These are phyloP conservation scores for Chamaea fasciata DNA, from an alignment of 2,113 vertebrate species.

Conservation along the genomic window DNA sequence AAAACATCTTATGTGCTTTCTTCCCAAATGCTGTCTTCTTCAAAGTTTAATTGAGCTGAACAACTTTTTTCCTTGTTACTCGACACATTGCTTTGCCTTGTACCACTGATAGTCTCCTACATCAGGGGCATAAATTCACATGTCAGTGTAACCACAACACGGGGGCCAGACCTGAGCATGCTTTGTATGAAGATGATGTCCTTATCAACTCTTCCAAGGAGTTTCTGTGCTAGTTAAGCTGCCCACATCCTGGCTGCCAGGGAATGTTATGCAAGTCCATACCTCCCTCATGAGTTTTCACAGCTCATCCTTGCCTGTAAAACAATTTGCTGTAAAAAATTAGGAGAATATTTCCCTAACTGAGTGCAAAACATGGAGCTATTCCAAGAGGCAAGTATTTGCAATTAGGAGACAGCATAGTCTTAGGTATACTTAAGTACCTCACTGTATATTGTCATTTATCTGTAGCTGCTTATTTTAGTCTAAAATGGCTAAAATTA, in stretches of 20 bases:
- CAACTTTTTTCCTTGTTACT: neutral
- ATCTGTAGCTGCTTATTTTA: constrained; percentile 62
- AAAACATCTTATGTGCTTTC: neutral
- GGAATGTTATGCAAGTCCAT: neutral
- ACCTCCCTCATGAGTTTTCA: neutral
- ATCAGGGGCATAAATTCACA: neutral
- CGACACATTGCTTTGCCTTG: neutral
- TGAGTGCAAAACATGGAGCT: neutral
- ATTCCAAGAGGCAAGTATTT: neutral
- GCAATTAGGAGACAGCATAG: neutral
- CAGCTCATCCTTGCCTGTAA: neutral
- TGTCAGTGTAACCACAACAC: neutral
- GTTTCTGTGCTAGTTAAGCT: neutral
- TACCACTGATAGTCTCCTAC: neutral
- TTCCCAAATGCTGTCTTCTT: neutral
- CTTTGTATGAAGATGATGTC: neutral
- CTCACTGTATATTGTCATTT: neutral
- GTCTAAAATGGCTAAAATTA: constrained; percentile 56
- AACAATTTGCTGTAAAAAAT: neutral
- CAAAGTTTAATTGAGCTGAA: neutral
- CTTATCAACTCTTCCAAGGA: neutral
- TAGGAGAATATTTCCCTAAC: neutral
- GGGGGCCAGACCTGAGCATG: neutral
- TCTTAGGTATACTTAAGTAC: neutral
- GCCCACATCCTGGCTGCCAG: neutral